Evolutionary conservation across 2,113 vertebrate species (phyloP).

Genomic region (Cephalopholis sonnerati): DNA sequence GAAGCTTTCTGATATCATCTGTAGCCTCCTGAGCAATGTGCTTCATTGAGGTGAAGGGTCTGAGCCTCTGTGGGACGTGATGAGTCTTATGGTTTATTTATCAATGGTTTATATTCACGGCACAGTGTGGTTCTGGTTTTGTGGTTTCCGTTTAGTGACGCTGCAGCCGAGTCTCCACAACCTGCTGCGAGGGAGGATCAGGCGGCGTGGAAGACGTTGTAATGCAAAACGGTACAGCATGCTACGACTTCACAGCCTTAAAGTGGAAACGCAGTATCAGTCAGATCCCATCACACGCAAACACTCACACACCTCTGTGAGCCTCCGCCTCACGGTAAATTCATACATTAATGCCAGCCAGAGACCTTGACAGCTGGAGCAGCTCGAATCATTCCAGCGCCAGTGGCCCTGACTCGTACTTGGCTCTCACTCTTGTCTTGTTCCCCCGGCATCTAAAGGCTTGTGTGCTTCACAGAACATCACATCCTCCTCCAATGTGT

Average conservation of each 20-base stretch:
- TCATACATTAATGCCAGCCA: constrained; percentile 65
- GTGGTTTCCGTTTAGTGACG: constrained; percentile 1
- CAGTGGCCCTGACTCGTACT: constrained; percentile 50
- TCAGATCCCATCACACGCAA: constrained; percentile 21
- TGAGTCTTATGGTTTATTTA: constrained; percentile 33
- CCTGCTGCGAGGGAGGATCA: constrained; percentile 32
- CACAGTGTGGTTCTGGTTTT: not conserved
- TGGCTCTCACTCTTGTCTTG: constrained; percentile 55
- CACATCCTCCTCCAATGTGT: constrained; percentile 60
- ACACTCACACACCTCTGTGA: constrained; percentile 7
- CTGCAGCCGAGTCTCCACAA: constrained; percentile 16
- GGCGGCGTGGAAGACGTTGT: not conserved
- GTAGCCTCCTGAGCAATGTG: not conserved
- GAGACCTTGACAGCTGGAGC: constrained; percentile 65
- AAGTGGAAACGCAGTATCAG: constrained; percentile 36
- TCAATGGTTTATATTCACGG: not conserved
- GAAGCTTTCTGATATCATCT: not conserved
- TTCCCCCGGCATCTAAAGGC: constrained; percentile 48
- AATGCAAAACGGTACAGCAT: constrained; percentile 26
- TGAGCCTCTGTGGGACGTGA: not conserved
- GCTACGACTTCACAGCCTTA: constrained; percentile 33
- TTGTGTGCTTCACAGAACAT: constrained; percentile 50
- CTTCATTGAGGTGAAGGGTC: not conserved
- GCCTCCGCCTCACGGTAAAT: constrained; percentile 33
- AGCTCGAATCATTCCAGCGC: constrained; percentile 41